Conservation (phyloP, 1,140 invertebrate genomes). For the Drosophila tristis region DNA sequence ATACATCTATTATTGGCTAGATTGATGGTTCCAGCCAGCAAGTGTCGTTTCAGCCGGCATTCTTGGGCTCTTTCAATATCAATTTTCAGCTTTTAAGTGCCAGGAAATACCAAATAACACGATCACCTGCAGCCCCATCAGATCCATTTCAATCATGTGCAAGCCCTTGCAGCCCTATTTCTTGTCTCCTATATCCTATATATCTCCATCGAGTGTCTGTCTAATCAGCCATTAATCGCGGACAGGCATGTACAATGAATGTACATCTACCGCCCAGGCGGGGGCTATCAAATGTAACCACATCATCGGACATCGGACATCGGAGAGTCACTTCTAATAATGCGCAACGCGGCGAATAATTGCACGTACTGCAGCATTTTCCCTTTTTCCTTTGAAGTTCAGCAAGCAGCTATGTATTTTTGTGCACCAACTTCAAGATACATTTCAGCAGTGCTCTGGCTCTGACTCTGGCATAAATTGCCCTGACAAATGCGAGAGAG, state of each 20-base stretch:
- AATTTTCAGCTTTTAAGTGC: too few relatives aligned
- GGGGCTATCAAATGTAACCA: slow-evolving; percentile 67
- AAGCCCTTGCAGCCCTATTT: not conserved
- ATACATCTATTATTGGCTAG: not conserved
- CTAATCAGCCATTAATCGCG: slow-evolving; percentile 72
- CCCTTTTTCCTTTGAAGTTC: slow-evolving; percentile 70
- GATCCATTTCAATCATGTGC: slow-evolving; percentile 44
- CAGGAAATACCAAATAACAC: slow-evolving; percentile 38
- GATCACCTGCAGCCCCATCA: slow-evolving; percentile 19
- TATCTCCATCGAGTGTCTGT: slow-evolving; percentile 36
- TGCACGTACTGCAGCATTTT: slow-evolving; percentile 54
- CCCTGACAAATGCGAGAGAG: slow-evolving; percentile 45
- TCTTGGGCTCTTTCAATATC: too few relatives aligned
- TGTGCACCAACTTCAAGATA: slow-evolving; percentile 51
- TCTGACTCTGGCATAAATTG: slow-evolving; percentile 19
- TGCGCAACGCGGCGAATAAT: slow-evolving; percentile 70
- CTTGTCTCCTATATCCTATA: slow-evolving; percentile 44
- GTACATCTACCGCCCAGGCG: slow-evolving; percentile 1
- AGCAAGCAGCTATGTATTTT: slow-evolving; percentile 49
- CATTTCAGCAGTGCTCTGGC: slow-evolving; percentile 46
- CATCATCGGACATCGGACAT: slow-evolving; percentile 34
- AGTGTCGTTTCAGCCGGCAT: too few relatives aligned
- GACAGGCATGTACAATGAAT: slow-evolving; percentile 39
- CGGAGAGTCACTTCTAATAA: slow-evolving; percentile 68
- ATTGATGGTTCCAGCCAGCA: too few relatives aligned